phyloP scores from a whole-genome alignment of 2,888 invertebrate species.

The Lithophane socia region DNA sequence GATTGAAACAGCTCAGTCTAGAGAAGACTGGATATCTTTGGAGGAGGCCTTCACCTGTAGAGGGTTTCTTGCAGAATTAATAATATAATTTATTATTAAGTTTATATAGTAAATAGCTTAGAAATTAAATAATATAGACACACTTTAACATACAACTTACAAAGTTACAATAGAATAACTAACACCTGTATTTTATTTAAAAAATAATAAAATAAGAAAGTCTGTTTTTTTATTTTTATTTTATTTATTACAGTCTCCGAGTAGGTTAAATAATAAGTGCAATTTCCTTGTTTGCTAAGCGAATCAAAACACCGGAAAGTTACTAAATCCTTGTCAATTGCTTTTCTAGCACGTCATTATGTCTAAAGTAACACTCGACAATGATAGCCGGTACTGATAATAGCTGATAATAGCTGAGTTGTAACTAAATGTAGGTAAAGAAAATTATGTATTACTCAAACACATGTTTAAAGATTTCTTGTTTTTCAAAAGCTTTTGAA shows the following conservation, averaged over 20 bases:
- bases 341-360: neutral
- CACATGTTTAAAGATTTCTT: neutral
- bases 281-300: neutral
- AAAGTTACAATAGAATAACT: neutral
- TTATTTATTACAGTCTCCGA: too few species aligned
- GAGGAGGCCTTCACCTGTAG: neutral
- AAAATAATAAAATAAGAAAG: too few species aligned
- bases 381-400: slow-evolving; percentile 1
- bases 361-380: neutral
- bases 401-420: neutral
- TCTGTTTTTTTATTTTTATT: too few species aligned
- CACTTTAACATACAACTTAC: too few species aligned
- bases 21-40: too few species aligned
- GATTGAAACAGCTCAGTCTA: too few species aligned
- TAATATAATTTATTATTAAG: too few species aligned
- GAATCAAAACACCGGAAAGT: too few species aligned
- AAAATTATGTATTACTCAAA: neutral
- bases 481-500: neutral
- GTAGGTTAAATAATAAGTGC: neutral
- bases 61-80: neutral
- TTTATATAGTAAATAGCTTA: neutral
- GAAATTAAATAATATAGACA: neutral
- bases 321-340: neutral
- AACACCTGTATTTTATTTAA: too few species aligned
- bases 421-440: neutral